Conservation (phyloP, 2,888 invertebrate species). For the Drosophila borborema region DNA sequence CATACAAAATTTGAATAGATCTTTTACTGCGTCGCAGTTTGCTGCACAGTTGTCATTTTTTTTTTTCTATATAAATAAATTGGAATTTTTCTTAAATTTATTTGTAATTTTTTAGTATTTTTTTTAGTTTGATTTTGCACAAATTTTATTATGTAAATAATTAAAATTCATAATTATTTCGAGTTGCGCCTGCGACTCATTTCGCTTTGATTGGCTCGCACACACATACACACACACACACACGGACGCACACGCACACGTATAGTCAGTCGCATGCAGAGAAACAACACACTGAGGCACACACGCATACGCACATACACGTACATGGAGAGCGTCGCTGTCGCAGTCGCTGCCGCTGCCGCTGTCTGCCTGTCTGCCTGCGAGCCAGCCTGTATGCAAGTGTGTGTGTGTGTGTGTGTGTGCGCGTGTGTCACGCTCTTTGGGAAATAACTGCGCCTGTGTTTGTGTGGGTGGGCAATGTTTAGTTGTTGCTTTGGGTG, state of each 20-base stretch:
- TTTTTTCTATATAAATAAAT: neutral
- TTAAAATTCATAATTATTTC: conserved; percentile 33
- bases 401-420: conserved; percentile 21
- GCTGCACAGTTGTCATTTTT: neutral
- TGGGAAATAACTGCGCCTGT: conserved; percentile 49
- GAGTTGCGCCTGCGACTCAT: conserved; percentile 64
- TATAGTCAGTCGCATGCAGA: neutral
- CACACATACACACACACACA: conserved; percentile 28
- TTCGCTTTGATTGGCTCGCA: conserved; percentile 64
- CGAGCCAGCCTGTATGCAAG: conserved; percentile 11
- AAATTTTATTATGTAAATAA: conserved; percentile 21
- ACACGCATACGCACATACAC: conserved; percentile 19
- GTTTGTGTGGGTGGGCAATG: conserved; percentile 61
- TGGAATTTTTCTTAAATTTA: neutral
- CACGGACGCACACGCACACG: neutral
- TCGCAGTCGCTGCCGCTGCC: neutral
- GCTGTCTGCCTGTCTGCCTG: conserved; percentile 27
- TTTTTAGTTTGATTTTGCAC: too few relatives aligned
- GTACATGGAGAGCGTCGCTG: conserved; percentile 36
- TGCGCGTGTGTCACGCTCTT: conserved; percentile 62
- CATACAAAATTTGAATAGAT: neutral
- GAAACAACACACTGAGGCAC: conserved; percentile 12
- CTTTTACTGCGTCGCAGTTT: neutral
- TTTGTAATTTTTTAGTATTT: neutral
- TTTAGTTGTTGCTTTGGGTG: conserved; percentile 15